Conservation (phyloP, 2,888 invertebrate genomes). For the Liopterus haemorrhoidalis region DNA sequence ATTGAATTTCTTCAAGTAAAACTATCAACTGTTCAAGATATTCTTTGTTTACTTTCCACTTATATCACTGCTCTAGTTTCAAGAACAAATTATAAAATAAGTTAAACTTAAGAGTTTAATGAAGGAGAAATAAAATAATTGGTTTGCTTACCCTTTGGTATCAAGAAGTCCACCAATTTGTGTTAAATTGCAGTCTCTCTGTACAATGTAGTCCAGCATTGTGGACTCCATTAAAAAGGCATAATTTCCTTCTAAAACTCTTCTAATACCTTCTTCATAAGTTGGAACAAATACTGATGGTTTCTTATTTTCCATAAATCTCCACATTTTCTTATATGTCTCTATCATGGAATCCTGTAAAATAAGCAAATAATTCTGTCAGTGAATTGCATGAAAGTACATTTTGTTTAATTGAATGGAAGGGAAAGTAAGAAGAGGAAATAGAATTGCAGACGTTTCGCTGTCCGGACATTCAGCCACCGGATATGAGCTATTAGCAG, state of each 20-base stretch:
- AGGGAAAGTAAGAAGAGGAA: no score
- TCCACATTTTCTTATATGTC: conserved; percentile 91
- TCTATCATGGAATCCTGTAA: conserved; percentile 79
- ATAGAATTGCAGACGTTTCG: no score
- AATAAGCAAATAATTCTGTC: conserved; percentile 7
- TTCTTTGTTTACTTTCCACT: conserved; percentile 44
- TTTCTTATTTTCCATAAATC: conserved; percentile 78
- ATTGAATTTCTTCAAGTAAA: no score
- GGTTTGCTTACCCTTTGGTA: conserved; percentile 72
- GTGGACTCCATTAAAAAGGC: conserved; percentile 98
- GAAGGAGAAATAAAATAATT: background rate
- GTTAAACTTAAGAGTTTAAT: background rate
- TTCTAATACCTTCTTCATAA: conserved; percentile 85
- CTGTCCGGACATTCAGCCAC: no score
- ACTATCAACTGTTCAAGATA: no score
- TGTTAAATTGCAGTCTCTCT: conserved; percentile 92
- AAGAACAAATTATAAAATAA: conserved; percentile 29
- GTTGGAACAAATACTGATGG: conserved; percentile 81
- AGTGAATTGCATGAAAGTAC: conserved; percentile 1
- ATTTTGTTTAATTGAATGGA: conserved; percentile 1
- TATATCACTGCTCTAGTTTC: conserved; percentile 47
- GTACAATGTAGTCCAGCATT: conserved; percentile 93
- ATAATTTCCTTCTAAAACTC: conserved; percentile 84
- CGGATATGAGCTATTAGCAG: no score
- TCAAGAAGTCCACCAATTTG: conserved; percentile 88